These are phyloP conservation scores for Phragmatobia fuliginosa DNA, from an alignment of 2,888 invertebrate genomes.

Conservation along the genomic window DNA sequence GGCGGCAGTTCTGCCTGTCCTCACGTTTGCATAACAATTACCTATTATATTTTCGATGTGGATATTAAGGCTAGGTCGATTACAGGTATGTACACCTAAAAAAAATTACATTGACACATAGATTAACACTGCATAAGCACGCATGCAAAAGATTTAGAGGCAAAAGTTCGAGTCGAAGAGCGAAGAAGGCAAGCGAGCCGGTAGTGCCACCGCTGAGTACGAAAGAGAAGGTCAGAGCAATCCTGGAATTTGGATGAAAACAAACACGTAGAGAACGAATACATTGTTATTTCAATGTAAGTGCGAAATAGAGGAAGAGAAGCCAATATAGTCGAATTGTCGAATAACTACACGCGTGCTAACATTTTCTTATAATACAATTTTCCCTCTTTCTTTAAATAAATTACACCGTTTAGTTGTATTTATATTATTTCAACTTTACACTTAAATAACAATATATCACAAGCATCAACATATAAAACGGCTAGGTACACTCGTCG, in stretches of 20 bases:
- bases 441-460: conserved; percentile 87
- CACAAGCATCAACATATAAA: conserved; percentile 85
- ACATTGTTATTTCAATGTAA: conserved; percentile 86
- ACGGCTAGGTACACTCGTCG: conserved; percentile 57
- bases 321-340: conserved; percentile 47
- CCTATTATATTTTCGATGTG: conserved; percentile 84
- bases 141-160: conserved; percentile 85
- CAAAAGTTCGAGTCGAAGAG: conserved; percentile 76
- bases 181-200: conserved; percentile 37
- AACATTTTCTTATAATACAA: conserved; percentile 71
- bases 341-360: conserved; percentile 79
- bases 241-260: conserved; percentile 85
- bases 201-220: conserved; percentile 32
- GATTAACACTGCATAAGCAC: conserved; percentile 80
- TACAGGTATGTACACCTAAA: conserved; percentile 79
- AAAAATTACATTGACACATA: conserved; percentile 72
- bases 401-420: conserved; percentile 79
- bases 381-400: conserved; percentile 61
- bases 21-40: conserved; percentile 63
- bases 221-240: conserved; percentile 32
- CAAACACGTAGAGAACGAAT: conserved; percentile 69
- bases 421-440: conserved; percentile 82
- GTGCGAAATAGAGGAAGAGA: conserved; percentile 67
- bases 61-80: conserved; percentile 83
- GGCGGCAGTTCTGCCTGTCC: conserved; percentile 36